Evolutionary conservation across 2,888 invertebrate genomes (phyloP).

Genomic region (Athalia circularis): DNA sequence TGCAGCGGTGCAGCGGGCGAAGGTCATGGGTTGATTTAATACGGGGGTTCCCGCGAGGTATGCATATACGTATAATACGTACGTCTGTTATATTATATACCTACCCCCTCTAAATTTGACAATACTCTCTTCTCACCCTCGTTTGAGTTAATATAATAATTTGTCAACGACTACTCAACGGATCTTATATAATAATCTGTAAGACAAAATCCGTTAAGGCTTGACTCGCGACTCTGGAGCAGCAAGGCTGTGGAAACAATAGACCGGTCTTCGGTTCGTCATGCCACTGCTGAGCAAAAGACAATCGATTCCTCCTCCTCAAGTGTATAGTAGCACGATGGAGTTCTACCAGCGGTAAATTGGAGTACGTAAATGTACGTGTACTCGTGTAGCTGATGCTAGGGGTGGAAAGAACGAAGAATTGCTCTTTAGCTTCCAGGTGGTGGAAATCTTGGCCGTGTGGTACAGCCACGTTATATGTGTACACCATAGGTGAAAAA

Average conservation of each 20-base stretch:
- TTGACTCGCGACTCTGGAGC: constrained; percentile 67
- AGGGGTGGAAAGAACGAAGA: background rate
- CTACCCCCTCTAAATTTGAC: background rate
- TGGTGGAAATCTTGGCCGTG: background rate
- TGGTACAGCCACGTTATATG: background rate
- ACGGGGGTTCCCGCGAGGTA: constrained; percentile 17
- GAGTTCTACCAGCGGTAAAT: background rate
- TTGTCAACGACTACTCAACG: constrained; percentile 37
- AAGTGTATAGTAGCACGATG: background rate
- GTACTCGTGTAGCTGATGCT: background rate
- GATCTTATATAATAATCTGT: constrained; percentile 58
- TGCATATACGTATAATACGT: too few species aligned
- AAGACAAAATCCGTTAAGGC: constrained; percentile 72
- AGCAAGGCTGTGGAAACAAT: constrained; percentile 62
- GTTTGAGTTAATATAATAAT: constrained; percentile 21
- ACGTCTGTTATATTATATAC: background rate
- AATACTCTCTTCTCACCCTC: constrained; percentile 6
- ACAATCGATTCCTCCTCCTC: constrained; percentile 28
- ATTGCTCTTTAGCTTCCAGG: constrained; percentile 22
- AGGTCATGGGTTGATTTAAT: constrained; percentile 27
- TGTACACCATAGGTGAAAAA: constrained; percentile 2
- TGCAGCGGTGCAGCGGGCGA: constrained; percentile 1
- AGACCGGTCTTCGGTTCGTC: constrained; percentile 47
- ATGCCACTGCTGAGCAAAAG: background rate
- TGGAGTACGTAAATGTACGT: background rate